Base-by-base conservation (phyloP, 2,888 invertebrate genomes). In the Gari tellinella region DNA sequence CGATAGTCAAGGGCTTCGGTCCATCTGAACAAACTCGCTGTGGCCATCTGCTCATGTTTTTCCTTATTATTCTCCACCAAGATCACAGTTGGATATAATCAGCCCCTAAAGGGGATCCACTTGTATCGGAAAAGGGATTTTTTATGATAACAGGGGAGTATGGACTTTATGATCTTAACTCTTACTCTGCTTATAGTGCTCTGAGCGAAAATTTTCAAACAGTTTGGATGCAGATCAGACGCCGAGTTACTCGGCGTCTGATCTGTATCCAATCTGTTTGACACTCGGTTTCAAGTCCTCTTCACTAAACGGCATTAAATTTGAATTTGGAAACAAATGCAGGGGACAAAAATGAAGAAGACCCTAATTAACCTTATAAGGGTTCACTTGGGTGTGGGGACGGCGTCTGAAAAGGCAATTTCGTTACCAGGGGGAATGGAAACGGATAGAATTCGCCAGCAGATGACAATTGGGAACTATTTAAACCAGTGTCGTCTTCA, bases 121-220 rank as follows among this genome's bases (percentile, higher is more conserved):
- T 60, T 53, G 64, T 60, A 58, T 60, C 58, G 48, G 37, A 19
- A 17, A 17, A 55, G 73, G 52, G 41, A 60, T 49, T 53, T 67
- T 72, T 64, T 55, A 60, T 73, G 73, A 73, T 73, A 68, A 73
- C 51, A 73, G 73, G 68, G 37, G 10, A 31, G 5, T 68, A 43
- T 55, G 61, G 55, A 55, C 67, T 63, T 53, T 73, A 67, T 73
- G 72, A 58, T 45, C 63, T 67, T 55, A 57, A 37, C 53, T 23
- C 10, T 31, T 31, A 31, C 5, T 7, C 5, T 31, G 51, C n/a
- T 31, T 51, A 58, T n/a, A 38, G 58, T 43, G 37, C 57, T 57
- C 53, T 64, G 63, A 58, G 45, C 45, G 60, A 56, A 40, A 45
- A 52, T 43, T 31, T 31, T 4, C 31, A 10, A 31, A 10, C 31